Base-by-base conservation (phyloP, 2,888 invertebrate genomes). In the Pristionchus fissidentatus region DNA sequence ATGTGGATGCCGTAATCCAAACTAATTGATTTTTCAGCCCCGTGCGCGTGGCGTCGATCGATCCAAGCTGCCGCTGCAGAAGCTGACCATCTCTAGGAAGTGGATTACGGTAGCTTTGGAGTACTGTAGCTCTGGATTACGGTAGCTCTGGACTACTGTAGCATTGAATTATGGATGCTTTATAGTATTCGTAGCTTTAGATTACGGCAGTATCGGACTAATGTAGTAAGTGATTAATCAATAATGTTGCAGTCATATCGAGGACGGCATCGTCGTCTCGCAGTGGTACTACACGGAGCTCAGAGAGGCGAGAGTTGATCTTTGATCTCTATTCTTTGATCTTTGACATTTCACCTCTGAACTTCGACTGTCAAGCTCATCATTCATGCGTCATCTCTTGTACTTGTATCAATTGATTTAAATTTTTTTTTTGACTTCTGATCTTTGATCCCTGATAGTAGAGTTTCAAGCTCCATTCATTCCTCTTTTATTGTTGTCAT, bases 271-370 rank as follows among this genome's bases (percentile, higher is more conserved):
- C 49, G 77, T 77, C 77, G 77, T 77, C 52, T 52, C 46, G 52
- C 77, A 77, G 77, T 77, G 77, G 77, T 49, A 46, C 46, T 77
- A 77, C 77, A 77, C 77, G 41, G 77, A 77, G n/a, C n/a, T n/a
- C n/a, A n/a, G n/a, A 49, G 19, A 15, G 52, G 19, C 13, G 19
- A 49, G 19, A 19, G 52, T 49, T 49, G n/a, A n/a, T n/a, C n/a
- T n/a, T n/a, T n/a, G n/a, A n/a, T n/a, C n/a, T n/a, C n/a, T n/a
- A n/a, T n/a, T n/a, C n/a, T n/a, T n/a, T n/a, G n/a, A n/a, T n/a
- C n/a, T n/a, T n/a, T n/a, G n/a, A n/a, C n/a, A n/a, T n/a, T n/a
- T n/a, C n/a, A n/a, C n/a, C n/a, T n/a, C n/a, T n/a, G n/a, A n/a
- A n/a, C n/a, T n/a, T n/a, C n/a, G n/a, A n/a, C n/a, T n/a, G n/a